Evolutionary conservation across 2,113 vertebrate genomes (phyloP).

Genomic region (Ceyx melanurus): DNA sequence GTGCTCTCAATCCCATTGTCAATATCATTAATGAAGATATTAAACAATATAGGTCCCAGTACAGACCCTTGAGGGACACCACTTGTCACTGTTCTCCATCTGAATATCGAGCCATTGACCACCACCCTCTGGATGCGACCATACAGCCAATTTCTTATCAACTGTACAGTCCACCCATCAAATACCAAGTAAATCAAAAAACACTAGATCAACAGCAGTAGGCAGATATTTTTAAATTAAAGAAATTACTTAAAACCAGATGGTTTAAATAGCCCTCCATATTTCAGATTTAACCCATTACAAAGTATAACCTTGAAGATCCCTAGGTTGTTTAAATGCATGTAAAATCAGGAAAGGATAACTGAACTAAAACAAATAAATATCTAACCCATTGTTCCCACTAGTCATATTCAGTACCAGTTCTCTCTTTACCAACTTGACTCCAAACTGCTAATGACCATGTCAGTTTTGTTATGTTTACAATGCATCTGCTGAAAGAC

Average conservation of each 20-base stretch:
- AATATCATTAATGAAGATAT: no score
- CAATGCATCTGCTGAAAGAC: not conserved
- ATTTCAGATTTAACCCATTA: not conserved
- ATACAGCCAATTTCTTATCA: no score
- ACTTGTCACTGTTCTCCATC: no score
- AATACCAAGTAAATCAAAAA: not conserved
- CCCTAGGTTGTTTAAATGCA: not conserved
- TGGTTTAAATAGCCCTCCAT: not conserved
- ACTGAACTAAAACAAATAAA: not conserved
- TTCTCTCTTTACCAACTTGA: not conserved
- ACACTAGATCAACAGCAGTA: not conserved
- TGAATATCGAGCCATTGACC: no score
- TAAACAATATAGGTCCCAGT: no score
- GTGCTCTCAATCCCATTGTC: no score
- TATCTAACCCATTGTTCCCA: not conserved
- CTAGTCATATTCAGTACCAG: rapidly evolving
- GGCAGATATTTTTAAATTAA: not conserved
- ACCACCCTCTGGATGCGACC: no score
- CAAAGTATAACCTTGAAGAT: not conserved
- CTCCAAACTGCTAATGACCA: not conserved
- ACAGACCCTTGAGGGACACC: no score
- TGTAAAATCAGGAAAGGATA: not conserved
- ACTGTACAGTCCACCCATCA: no score
- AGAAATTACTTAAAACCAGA: not conserved
- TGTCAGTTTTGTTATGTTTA: not conserved